Evolutionary conservation across 2,797 vertebrate genomes (phyloP).

Genomic region (Mareca strepera): DNA sequence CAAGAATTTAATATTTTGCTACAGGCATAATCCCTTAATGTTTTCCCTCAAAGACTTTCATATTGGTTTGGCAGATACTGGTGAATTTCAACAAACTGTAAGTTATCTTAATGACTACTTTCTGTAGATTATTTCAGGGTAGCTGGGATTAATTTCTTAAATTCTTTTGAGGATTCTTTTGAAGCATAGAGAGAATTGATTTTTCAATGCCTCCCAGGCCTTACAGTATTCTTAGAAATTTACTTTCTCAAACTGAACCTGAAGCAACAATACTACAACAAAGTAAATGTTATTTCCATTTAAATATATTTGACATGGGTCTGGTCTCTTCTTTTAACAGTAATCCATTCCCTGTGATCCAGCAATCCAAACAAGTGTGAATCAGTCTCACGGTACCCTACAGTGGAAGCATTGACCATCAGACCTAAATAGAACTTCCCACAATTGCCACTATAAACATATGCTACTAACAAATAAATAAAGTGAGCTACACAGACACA

Average conservation of each 20-base stretch:
- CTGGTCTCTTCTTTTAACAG: not conserved
- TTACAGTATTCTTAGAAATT: constrained; percentile 10
- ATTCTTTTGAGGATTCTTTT: constrained; percentile 48
- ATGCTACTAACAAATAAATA: not conserved
- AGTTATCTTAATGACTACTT: constrained; percentile 32
- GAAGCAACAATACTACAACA: constrained; percentile 11
- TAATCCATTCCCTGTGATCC: not conserved
- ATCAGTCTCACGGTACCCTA: not conserved
- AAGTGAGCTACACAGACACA: not conserved
- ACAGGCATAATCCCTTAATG: constrained; percentile 28
- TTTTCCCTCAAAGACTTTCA: constrained; percentile 32
- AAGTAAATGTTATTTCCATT: constrained; percentile 42
- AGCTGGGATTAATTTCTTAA: constrained; percentile 32
- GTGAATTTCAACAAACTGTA: constrained; percentile 43
- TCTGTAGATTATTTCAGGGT: constrained; percentile 29
- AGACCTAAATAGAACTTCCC: not conserved
- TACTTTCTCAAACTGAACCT: constrained; percentile 13
- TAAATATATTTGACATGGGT: constrained; percentile 10
- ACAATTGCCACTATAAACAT: not conserved
- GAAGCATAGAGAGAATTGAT: constrained; percentile 34
- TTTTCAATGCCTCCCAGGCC: constrained; percentile 17
- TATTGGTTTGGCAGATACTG: constrained; percentile 25
- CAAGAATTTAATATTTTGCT: constrained; percentile 21
- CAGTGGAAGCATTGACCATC: not conserved
- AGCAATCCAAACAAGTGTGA: constrained; percentile 37